Evolutionary conservation across 2,888 invertebrate genomes (phyloP).

Genomic region (Tetragnatha montana): DNA sequence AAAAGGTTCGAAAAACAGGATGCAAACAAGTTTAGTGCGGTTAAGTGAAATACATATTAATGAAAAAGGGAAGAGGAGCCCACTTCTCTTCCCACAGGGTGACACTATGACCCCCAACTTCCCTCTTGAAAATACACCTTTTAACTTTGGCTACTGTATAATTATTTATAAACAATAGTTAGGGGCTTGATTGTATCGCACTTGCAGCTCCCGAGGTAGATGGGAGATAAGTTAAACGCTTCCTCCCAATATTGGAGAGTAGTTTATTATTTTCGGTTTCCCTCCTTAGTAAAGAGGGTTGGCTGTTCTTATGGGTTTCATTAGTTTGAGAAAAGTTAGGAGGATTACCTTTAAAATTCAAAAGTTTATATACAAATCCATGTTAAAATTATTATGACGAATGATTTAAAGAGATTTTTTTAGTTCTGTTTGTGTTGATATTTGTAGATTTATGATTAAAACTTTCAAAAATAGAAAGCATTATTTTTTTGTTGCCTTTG

Average conservation of each 20-base stretch:
- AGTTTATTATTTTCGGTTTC: too few species aligned
- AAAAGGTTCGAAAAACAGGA: conserved; percentile 59
- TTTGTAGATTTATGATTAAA: too few species aligned
- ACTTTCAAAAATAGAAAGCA: too few species aligned
- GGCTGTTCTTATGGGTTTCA: too few species aligned
- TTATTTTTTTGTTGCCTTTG: too few species aligned
- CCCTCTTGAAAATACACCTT: conserved; percentile 57
- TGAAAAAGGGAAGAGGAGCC: conserved; percentile 24
- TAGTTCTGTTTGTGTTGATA: too few species aligned
- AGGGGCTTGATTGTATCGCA: conserved; percentile 48
- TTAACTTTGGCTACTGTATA: conserved; percentile 67
- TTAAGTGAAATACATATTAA: conserved; percentile 65
- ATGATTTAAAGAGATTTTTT: too few species aligned
- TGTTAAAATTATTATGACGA: too few species aligned
- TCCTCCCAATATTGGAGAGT: background rate
- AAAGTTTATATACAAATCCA: too few species aligned
- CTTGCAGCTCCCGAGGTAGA: conserved; percentile 5
- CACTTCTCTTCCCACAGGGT: conserved; percentile 43
- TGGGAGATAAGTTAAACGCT: conserved; percentile 43
- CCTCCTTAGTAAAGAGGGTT: too few species aligned
- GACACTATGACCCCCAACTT: conserved; percentile 53
- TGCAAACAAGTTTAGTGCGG: conserved; percentile 40
- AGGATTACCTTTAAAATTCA: too few species aligned
- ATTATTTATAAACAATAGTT: conserved; percentile 70
- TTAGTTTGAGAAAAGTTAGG: too few species aligned